Evolutionary conservation across 2,797 vertebrate species (phyloP), one percentile per base, ranked within the genome.

Genomic region (Chanos chanos): DNA sequence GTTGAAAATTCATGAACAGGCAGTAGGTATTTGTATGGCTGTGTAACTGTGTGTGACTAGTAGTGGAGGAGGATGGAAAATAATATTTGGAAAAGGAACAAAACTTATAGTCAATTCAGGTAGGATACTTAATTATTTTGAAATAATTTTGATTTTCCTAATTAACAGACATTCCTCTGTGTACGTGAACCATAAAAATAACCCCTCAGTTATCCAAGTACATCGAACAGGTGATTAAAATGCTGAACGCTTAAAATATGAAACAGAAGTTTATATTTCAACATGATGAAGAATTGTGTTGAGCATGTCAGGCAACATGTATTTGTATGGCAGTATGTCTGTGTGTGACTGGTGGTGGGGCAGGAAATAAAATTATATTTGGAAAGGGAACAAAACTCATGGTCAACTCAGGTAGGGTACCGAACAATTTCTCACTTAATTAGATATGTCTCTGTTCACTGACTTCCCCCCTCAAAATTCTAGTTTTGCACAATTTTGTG

Each of bases 361-460:
- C 39, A 22, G 36, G 10, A 12, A 7, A 18, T 18, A 66, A 71
- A 36, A 8, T 41, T 1, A 37, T 62, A 8, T 72, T 76, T 68
- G 61, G 64, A 9, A 48, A 19, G 54, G 56, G 56, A 19, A 62
- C n/a, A 34, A 22, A 24, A 24, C 22, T 70, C 12, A 33, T 37
- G 39, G 63, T 68, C 50, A 9, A 47, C 16, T 24, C 40, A 50
- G 65, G 67, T 76, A 73, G 76, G 70, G 67, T 51, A 7, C 33
- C 9, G 40, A 2, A 28, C 25, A 27, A 7, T 16, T 5, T 6
- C 27, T 18, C 24, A 7, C 27, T 43, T 39, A 6, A 40, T 10
- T 44, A 51, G 34, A 61, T 1, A 41, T 34, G n/a, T n/a, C n/a
- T n/a, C n/a, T n/a, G n/a, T n/a, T n/a, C n/a, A n/a, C n/a, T n/a